Conservation (phyloP, 2,888 invertebrate species). For the Plemyria rubiginata region DNA sequence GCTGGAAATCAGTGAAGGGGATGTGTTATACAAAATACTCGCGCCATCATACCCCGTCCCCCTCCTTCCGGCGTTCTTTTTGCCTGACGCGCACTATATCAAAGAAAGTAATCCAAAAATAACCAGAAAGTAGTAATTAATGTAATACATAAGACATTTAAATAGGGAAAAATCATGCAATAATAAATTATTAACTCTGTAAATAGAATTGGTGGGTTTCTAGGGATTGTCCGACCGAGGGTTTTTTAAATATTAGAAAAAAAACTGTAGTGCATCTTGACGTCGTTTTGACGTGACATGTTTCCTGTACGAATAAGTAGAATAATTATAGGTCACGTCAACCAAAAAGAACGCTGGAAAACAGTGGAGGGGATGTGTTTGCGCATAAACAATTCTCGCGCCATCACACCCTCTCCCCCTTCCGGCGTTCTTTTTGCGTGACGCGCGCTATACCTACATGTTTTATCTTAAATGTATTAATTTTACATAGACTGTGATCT, state of each 20-base stretch:
- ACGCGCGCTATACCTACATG: too few species aligned
- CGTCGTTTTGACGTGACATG: slow-evolving; percentile 67
- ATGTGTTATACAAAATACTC: too few species aligned
- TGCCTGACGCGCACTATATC: too few species aligned
- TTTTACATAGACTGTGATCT: slow-evolving; percentile 83
- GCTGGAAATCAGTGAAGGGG: too few species aligned
- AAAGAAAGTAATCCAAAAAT: not conserved
- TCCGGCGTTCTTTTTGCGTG: too few species aligned
- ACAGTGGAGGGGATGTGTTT: too few species aligned
- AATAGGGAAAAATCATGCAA: slow-evolving; percentile 3
- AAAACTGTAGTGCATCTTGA: slow-evolving; percentile 54
- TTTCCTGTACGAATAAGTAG: slow-evolving; percentile 59
- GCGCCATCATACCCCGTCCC: too few species aligned
- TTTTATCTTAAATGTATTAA: slow-evolving; percentile 65
- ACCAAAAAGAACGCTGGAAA: too few species aligned
- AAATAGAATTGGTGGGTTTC: slow-evolving; percentile 2
- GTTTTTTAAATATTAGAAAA: slow-evolving; percentile 29
- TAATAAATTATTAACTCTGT: slow-evolving; percentile 2
- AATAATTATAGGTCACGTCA: too few species aligned
- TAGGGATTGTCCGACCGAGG: slow-evolving; percentile 23
- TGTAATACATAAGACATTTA: not conserved
- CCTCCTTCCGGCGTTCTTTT: too few species aligned
- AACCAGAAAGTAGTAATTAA: not conserved
- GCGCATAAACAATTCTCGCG: too few species aligned
- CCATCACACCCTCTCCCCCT: too few species aligned